Conservation (phyloP, 2,113 vertebrate species). For the Ardeotis arabs region DNA sequence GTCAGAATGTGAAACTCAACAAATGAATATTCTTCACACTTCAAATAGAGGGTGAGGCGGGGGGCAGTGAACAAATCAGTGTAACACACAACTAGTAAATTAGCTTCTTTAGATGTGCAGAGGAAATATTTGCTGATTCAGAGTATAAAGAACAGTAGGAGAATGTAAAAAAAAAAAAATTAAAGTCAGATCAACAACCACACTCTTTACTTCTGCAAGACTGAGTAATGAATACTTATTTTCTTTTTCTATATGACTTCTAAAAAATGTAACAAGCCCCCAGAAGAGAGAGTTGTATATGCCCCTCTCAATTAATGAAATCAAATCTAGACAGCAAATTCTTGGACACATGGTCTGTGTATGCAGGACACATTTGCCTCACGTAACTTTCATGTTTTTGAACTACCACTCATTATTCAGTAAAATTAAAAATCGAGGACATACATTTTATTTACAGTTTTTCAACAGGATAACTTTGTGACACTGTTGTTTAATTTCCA, state of each 20-base stretch:
- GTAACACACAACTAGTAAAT: not conserved
- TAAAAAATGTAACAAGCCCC: not conserved
- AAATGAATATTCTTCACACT: not conserved
- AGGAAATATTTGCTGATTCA: not conserved
- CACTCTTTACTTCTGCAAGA: not conserved
- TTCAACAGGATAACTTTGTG: not conserved
- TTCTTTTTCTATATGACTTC: not conserved
- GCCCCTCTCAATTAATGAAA: not conserved
- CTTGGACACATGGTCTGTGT: not conserved
- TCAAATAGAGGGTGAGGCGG: not conserved
- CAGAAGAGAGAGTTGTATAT: not conserved
- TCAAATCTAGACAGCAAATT: not conserved
- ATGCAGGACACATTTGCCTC: not conserved
- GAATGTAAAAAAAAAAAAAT: not conserved
- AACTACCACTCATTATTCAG: not conserved
- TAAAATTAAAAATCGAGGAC: not conserved
- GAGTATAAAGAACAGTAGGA: not conserved
- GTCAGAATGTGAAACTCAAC: not conserved
- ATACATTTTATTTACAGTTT: not conserved
- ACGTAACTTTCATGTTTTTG: fast-evolving
- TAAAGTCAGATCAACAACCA: not conserved
- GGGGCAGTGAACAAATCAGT: not conserved
- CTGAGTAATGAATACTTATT: not conserved
- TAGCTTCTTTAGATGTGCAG: not conserved
- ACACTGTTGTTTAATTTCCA: not conserved